phyloP scores from a whole-genome alignment of 2,113 vertebrate species.

The Bucco capensis region DNA sequence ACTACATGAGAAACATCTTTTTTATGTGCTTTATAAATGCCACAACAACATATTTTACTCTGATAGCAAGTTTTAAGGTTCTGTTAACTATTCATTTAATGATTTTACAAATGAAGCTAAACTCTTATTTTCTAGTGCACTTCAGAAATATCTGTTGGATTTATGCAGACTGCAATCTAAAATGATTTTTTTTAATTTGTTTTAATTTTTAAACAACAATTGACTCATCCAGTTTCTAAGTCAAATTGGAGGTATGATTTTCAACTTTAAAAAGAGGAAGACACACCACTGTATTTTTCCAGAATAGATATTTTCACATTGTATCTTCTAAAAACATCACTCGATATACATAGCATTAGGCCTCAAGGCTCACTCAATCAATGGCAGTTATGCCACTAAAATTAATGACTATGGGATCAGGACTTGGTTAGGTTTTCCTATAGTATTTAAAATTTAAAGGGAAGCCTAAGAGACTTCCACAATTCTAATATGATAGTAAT shows the following conservation, averaged over 20 bases:
- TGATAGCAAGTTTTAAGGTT: conserved; percentile 25
- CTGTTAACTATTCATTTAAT: neutral
- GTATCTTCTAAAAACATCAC: neutral
- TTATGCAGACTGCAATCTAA: neutral
- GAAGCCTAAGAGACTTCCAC: neutral
- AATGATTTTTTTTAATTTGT: neutral
- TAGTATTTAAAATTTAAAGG: conserved; percentile 34
- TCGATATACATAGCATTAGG: neutral
- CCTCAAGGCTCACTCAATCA: neutral
- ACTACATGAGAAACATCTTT: conserved; percentile 14
- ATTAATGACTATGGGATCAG: neutral
- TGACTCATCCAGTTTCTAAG: neutral
- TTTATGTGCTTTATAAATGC: conserved; percentile 54
- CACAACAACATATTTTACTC: conserved; percentile 16
- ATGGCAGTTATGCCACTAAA: neutral
- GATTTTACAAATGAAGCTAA: neutral
- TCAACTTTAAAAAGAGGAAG: neutral
- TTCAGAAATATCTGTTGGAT: neutral
- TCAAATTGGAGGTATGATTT: neutral
- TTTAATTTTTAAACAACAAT: neutral
- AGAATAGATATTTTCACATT: neutral
- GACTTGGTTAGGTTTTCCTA: neutral
- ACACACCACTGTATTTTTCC: neutral
- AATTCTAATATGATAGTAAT: conserved; percentile 1
- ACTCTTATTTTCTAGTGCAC: neutral